These are phyloP conservation scores for Pogoniulus pusillus DNA, from an alignment of 2,797 vertebrate genomes.

Conservation along the genomic window DNA sequence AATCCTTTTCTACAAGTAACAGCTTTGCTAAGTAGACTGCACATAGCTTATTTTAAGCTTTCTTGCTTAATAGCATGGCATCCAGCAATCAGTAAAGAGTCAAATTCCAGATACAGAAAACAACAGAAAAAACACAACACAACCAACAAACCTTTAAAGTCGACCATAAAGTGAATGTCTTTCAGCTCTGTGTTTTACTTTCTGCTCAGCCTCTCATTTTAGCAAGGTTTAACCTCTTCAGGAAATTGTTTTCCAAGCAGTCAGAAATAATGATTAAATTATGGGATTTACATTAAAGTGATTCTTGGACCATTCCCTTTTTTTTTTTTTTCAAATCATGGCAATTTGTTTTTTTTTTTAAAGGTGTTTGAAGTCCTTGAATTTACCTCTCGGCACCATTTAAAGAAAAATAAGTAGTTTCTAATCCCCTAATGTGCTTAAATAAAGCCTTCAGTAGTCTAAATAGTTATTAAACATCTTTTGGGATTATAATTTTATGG, in stretches of 20 bases:
- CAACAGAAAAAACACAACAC: neutral
- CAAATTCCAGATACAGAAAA: slow-evolving; percentile 13
- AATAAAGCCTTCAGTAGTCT: slow-evolving; percentile 70
- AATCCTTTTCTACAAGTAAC: slow-evolving; percentile 28
- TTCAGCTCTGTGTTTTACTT: slow-evolving; percentile 27
- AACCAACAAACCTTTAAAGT: neutral
- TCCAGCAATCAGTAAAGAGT: neutral
- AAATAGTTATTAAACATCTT: slow-evolving; percentile 64
- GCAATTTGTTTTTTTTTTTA: slow-evolving; percentile 72
- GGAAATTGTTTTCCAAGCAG: slow-evolving; percentile 69
- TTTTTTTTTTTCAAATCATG: neutral
- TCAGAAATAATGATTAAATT: slow-evolving; percentile 67
- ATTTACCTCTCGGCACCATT: slow-evolving; percentile 63
- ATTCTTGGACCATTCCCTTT: slow-evolving; percentile 52
- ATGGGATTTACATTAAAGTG: slow-evolving; percentile 63
- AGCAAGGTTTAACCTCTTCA: slow-evolving; percentile 64
- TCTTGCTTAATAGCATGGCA: slow-evolving; percentile 21
- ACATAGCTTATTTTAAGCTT: slow-evolving; percentile 17
- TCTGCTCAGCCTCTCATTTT: slow-evolving; percentile 34
- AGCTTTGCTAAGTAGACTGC: slow-evolving; percentile 25
- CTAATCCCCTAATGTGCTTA: slow-evolving; percentile 71
- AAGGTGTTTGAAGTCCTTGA: slow-evolving; percentile 66
- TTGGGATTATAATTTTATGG: slow-evolving; percentile 69
- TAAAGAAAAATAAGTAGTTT: slow-evolving; percentile 59
- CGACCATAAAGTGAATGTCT: slow-evolving; percentile 12